Conservation (phyloP, 1,140 invertebrate genomes). For the Drosophila arizonae region DNA sequence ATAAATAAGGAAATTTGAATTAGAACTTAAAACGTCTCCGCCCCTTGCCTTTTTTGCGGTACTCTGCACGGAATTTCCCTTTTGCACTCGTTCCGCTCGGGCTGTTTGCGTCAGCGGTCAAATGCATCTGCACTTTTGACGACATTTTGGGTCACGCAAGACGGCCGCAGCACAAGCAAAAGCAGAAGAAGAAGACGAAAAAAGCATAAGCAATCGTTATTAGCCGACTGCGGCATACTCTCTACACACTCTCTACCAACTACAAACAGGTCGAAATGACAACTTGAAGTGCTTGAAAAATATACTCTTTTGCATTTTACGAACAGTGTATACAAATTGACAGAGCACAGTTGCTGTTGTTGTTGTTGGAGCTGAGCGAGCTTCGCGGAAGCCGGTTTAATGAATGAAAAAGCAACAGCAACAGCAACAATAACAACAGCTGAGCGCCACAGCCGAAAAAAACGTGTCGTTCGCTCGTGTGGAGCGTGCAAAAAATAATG, state of each 20-base stretch:
- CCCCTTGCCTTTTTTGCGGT: conserved; percentile 33
- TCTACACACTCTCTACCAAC: neutral
- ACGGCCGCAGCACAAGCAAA: neutral
- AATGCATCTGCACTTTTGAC: conserved; percentile 57
- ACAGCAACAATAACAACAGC: conserved; percentile 57
- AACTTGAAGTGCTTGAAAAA: neutral
- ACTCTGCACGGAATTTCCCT: conserved; percentile 68
- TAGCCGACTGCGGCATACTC: conserved; percentile 27
- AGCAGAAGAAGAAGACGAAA: conserved; percentile 27
- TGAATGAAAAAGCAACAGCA: conserved; percentile 70
- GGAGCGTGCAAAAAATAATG: conserved; percentile 55
- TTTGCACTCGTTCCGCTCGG: conserved; percentile 55
- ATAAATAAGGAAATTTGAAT: conserved; percentile 62
- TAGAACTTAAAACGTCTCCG: conserved; percentile 25
- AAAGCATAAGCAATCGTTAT: conserved; percentile 23
- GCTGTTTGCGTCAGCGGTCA: conserved; percentile 41
- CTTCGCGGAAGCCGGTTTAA: conserved; percentile 77
- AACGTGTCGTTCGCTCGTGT: conserved; percentile 59
- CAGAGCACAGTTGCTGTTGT: conserved; percentile 21
- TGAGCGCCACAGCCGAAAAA: conserved; percentile 66
- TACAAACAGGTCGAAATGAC: neutral
- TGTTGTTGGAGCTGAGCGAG: conserved; percentile 45
- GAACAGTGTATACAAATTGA: conserved; percentile 7
- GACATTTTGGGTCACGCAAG: conserved; percentile 69
- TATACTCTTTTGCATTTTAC: neutral